Evolutionary conservation across 1,140 invertebrate species (phyloP).

Genomic region (Diorhabda sublineata): DNA sequence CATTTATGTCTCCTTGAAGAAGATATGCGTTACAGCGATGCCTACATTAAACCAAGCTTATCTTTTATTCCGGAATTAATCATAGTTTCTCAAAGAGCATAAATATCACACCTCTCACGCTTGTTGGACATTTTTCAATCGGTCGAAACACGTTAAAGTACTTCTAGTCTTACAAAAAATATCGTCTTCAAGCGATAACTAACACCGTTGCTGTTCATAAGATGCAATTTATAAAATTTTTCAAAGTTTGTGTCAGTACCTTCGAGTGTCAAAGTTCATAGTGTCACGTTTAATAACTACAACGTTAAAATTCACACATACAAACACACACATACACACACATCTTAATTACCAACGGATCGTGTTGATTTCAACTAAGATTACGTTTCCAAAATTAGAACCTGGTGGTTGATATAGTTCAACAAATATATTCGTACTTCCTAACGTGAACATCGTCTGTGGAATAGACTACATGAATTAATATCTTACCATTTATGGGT

Average conservation of each 20-base stretch:
- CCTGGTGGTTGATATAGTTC: too few species aligned
- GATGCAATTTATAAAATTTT: constrained; percentile 38
- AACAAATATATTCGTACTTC: too few species aligned
- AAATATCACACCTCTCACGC: constrained; percentile 38
- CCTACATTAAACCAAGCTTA: constrained; percentile 29
- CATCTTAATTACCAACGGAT: too few species aligned
- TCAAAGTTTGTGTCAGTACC: constrained; percentile 14
- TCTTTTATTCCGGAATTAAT: constrained; percentile 34
- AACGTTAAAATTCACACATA: constrained; percentile 11
- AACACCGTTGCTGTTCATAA: constrained; percentile 32
- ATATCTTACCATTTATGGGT: too few species aligned
- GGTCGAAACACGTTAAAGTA: constrained; percentile 37
- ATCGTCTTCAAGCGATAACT: constrained; percentile 32
- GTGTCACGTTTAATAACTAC: constrained; percentile 30
- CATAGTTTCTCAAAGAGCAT: constrained; percentile 36
- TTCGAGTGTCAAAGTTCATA: constrained; percentile 20
- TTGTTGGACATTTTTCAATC: constrained; percentile 35
- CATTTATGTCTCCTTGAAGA: constrained; percentile 3
- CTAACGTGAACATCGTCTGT: too few species aligned
- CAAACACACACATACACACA: too few species aligned
- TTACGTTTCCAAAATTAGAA: too few species aligned
- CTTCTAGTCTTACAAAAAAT: constrained; percentile 35
- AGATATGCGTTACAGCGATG: constrained; percentile 25
- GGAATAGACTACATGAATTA: too few species aligned
- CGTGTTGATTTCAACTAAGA: too few species aligned